Evolutionary conservation across 2,888 invertebrate species (phyloP), one percentile per base, ranked within the genome.

Genomic region (Orchesella flavescens): DNA sequence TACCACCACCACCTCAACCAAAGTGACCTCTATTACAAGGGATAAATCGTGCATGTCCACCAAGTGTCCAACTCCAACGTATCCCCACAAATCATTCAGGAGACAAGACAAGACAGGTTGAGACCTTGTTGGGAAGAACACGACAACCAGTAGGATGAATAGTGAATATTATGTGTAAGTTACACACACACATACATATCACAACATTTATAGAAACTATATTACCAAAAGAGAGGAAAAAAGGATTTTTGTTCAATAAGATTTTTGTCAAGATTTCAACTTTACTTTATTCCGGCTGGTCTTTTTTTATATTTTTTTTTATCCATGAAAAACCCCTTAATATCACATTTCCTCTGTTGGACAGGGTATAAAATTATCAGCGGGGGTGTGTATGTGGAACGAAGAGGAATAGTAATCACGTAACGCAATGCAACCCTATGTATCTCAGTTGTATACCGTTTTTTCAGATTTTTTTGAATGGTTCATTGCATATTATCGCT

Each of bases 191-290:
- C 57, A 77, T 77, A 53, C 10, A 10, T 53, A 53, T 34, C 34
- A 2, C 34, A 34, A 34, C 34, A 34, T 34, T 34, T 34, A 34
- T 34, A 34, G 34, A 34, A 34, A 34, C 34, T 34, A 34, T 34
- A 34, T 34, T 34, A 34, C n/a, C n/a, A 82, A 85, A 77, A 86
- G 84, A 87, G 59, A 10, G 17, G 59, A 19, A 19, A 87, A 84
- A 86, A 80, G 87, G 88, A 86, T 88, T 87, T 87, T 88, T 86
- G 86, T 87, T 87, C 87, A 87, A 87, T 88, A 87, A 87, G 86
- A 88, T 87, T 84, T 82, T 87, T 88, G 88, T 88, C 87, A 87
- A 87, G 87, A 87, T 88, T 85, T 85, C 53, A 66, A 55, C 49
- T 77, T 59, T 24, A 13, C 15, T 34, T 65, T 46, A 17, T 66